These are phyloP conservation scores for Pelochelys cantorii DNA, from an alignment of 2,797 vertebrate species.

Conservation along the genomic window DNA sequence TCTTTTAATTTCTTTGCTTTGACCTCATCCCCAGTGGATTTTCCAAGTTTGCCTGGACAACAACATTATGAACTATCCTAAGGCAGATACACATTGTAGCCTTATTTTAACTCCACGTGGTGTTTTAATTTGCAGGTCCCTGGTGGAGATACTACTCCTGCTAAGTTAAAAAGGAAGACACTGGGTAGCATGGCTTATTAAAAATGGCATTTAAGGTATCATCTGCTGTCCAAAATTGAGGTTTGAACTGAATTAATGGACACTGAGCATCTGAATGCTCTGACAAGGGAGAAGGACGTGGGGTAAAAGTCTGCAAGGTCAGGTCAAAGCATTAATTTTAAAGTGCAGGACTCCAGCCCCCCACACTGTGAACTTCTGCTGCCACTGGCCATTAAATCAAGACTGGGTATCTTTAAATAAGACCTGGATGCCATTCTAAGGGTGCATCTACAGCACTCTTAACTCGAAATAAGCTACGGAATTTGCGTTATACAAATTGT, in stretches of 20 bases:
- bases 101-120: neutral
- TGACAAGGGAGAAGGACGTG: neutral
- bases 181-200: neutral
- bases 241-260: neutral
- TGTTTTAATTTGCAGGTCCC: neutral
- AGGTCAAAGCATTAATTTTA: neutral
- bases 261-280: neutral
- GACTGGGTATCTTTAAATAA: neutral
- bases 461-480: no score
- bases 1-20: neutral
- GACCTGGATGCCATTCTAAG: neutral
- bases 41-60: neutral
- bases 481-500: no score
- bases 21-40: neutral
- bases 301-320: neutral
- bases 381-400: neutral
- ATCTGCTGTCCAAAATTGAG: neutral
- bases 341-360: neutral
- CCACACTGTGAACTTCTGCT: neutral
- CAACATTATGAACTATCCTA: neutral
- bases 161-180: neutral
- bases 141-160: neutral
- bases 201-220: neutral
- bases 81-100: neutral
- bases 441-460: no score